These are phyloP conservation scores for Myotis brandtii DNA, from an alignment of 2,113 vertebrate species.

Conservation along the genomic window DNA sequence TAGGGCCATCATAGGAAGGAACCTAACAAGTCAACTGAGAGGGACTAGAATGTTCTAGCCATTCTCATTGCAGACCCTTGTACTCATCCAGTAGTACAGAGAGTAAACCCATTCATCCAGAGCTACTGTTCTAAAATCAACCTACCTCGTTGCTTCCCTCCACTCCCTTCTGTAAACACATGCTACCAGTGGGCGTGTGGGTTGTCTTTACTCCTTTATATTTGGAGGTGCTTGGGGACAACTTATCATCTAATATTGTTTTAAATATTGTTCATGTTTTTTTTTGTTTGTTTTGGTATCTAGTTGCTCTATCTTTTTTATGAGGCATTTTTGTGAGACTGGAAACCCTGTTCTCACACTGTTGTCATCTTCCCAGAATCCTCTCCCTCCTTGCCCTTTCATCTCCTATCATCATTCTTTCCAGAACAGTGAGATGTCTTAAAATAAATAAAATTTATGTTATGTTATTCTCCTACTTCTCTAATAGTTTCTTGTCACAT, in stretches of 20 bases:
- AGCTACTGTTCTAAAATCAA: not conserved
- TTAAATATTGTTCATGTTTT: not conserved
- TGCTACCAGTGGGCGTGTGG: rapidly evolving
- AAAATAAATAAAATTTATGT: not conserved
- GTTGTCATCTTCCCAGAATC: not conserved
- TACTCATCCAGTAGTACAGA: not conserved
- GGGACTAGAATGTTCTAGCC: not conserved
- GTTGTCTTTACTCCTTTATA: not conserved
- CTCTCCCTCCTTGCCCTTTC: not conserved
- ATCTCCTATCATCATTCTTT: not conserved
- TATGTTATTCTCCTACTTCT: not conserved
- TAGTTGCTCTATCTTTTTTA: not conserved
- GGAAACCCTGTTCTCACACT: not conserved
- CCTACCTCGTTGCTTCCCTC: not conserved
- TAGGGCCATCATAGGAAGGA: not conserved
- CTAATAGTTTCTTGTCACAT: not conserved
- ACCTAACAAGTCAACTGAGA: not conserved
- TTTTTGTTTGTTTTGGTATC: not conserved
- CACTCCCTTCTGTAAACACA: rapidly evolving
- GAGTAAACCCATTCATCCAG: not conserved
- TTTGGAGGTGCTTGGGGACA: not conserved
- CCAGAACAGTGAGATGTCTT: not conserved
- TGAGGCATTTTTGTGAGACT: not conserved
- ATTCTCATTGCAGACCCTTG: not conserved
- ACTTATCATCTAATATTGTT: not conserved